A percentile compares a stretch with the other conserved stretches of the same genome.
phyloP scores from a whole-genome alignment of 2,113 vertebrate genomes.

The Alligator mississippiensis region DNA sequence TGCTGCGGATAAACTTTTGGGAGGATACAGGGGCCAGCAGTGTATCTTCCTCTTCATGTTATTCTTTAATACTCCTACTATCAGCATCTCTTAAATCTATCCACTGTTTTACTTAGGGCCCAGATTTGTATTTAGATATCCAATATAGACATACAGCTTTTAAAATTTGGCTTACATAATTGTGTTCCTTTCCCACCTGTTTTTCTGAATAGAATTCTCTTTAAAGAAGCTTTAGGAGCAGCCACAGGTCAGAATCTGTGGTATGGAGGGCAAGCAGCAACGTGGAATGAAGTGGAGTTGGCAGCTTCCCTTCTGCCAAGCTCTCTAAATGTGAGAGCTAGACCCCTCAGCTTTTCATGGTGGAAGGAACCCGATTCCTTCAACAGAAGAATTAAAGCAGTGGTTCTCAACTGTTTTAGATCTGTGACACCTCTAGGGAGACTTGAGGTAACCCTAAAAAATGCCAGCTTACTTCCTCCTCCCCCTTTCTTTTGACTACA shows the following conservation, averaged over 20 bases:
- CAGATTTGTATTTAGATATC: neutral
- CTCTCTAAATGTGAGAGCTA: neutral
- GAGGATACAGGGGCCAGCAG: neutral
- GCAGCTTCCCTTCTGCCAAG: neutral
- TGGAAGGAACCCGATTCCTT: neutral
- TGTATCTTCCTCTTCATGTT: neutral
- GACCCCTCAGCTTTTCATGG: neutral
- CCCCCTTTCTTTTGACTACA: too few relatives aligned
- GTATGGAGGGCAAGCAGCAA: fast-evolving
- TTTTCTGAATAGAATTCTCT: neutral
- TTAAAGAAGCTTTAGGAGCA: neutral
- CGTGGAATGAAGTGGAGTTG: neutral
- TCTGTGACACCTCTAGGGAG: too few relatives aligned
- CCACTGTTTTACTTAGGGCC: neutral
- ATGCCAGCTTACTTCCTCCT: too few relatives aligned
- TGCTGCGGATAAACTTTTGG: neutral
- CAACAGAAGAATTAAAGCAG: neutral
- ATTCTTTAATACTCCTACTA: neutral
- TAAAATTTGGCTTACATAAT: neutral
- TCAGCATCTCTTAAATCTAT: neutral
- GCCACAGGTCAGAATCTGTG: neutral
- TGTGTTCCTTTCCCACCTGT: neutral
- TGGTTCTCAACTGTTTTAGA: too few relatives aligned
- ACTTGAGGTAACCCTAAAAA: too few relatives aligned
- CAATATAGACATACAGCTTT: neutral